phyloP scores from a whole-genome alignment of 2,888 invertebrate species.

The Strigamia transsilvanica region DNA sequence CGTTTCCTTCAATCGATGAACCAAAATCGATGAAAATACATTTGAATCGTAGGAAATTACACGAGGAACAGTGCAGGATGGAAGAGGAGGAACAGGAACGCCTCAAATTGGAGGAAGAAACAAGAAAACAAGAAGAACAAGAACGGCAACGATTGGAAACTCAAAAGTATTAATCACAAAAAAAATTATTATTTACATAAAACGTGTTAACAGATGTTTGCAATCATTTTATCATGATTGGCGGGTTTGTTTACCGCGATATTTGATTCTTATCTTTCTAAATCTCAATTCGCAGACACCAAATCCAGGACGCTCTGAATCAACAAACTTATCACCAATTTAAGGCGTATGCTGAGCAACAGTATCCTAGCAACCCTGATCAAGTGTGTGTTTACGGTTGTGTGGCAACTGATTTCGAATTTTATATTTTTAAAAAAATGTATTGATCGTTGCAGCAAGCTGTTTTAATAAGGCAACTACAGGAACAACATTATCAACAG shows the following conservation, averaged over 20 bases:
- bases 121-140: constrained; percentile 59
- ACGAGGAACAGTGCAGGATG: constrained; percentile 65
- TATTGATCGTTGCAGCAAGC: constrained; percentile 76
- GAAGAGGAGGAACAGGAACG: constrained; percentile 59
- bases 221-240: neutral
- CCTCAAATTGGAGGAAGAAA: constrained; percentile 63
- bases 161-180: constrained; percentile 58
- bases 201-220: neutral
- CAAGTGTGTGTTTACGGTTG: constrained; percentile 65
- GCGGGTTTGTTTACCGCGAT: neutral
- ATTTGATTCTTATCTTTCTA: neutral
- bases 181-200: neutral
- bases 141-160: constrained; percentile 61
- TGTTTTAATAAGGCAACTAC: constrained; percentile 88
- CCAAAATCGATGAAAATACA: neutral
- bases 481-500: constrained; percentile 98
- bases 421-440: neutral
- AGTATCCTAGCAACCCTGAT: constrained; percentile 72
- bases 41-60: constrained; percentile 67
- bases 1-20: no score
- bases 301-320: constrained; percentile 95
- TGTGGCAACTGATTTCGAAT: neutral
- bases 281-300: constrained; percentile 62
- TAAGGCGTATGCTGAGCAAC: constrained; percentile 91
- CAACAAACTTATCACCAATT: constrained; percentile 92